Conservation (phyloP, 2,888 invertebrate genomes). For the Linnaemya vulpina region DNA sequence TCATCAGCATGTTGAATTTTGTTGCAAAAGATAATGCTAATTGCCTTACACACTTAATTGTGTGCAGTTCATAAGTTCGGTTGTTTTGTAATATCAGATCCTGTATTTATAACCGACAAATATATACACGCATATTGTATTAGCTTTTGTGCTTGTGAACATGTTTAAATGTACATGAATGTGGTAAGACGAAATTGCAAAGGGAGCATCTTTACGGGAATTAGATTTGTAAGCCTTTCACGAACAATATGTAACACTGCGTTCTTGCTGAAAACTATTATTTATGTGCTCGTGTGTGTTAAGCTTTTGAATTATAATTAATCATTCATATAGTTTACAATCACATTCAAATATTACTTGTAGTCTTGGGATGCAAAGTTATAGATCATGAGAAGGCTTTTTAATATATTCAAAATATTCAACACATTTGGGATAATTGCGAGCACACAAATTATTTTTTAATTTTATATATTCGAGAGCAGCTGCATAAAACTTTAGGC, state of each 20-base stretch:
- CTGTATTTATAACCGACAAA: background rate
- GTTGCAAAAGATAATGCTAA: conserved; percentile 56
- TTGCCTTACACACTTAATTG: conserved; percentile 42
- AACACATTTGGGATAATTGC: too few species aligned
- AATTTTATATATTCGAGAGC: too few species aligned
- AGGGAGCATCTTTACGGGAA: background rate
- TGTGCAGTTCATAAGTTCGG: conserved; percentile 4
- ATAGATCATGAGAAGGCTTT: background rate
- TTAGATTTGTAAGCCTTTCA: conserved; percentile 26
- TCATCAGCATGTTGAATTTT: conserved; percentile 19
- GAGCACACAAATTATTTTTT: too few species aligned
- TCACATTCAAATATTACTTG: conserved; percentile 16
- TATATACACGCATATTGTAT: background rate
- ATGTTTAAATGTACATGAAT: conserved; percentile 8
- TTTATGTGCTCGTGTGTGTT: background rate
- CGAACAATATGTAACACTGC: background rate
- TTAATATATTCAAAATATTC: conserved; percentile 20
- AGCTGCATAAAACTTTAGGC: too few species aligned
- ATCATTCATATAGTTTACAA: conserved; percentile 33
- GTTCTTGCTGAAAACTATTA: background rate
- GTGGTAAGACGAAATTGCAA: background rate
- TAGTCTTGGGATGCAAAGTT: background rate
- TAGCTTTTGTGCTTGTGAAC: background rate
- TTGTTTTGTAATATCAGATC: background rate
- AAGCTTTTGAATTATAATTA: background rate